A percentile compares a stretch with the other conserved stretches of the same genome.
Evolutionary conservation across 2,797 vertebrate genomes (phyloP).

Genomic region (Capromys pilorides): DNA sequence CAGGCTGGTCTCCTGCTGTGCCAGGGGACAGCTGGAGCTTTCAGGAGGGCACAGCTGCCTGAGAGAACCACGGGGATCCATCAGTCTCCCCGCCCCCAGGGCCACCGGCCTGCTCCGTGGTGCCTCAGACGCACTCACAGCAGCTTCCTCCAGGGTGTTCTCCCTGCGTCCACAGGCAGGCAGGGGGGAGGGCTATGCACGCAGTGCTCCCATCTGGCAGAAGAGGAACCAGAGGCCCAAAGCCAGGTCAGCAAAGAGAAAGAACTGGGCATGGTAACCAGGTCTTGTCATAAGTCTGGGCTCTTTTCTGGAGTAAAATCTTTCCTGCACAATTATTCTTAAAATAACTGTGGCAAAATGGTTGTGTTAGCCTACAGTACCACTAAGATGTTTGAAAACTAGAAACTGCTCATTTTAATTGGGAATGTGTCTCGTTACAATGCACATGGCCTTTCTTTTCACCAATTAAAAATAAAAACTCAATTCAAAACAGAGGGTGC

Average conservation of each 20-base stretch:
- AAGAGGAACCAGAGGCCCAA: neutral
- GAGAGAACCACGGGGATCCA: neutral
- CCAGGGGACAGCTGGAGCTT: neutral
- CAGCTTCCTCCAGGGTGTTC: too few species aligned
- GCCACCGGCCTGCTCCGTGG: neutral
- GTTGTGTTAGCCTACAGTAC: neutral
- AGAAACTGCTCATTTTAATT: neutral
- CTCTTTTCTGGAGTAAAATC: neutral
- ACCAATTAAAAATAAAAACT: neutral
- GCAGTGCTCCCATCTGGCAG: neutral
- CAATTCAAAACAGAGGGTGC: neutral
- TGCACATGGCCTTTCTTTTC: neutral
- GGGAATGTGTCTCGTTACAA: neutral
- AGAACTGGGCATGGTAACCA: neutral
- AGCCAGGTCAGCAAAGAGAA: neutral
- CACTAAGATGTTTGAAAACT: neutral
- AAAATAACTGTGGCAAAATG: neutral
- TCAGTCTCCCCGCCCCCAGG: neutral
- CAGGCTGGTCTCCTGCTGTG: neutral
- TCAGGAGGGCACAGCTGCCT: neutral
- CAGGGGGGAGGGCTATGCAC: neutral
- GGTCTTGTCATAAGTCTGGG: neutral
- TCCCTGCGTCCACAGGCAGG: fast-evolving
- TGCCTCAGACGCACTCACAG: neutral
- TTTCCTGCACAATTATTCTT: neutral